These are phyloP conservation scores for Oceanites oceanicus DNA, from an alignment of 2,113 vertebrate species.

Conservation along the genomic window DNA sequence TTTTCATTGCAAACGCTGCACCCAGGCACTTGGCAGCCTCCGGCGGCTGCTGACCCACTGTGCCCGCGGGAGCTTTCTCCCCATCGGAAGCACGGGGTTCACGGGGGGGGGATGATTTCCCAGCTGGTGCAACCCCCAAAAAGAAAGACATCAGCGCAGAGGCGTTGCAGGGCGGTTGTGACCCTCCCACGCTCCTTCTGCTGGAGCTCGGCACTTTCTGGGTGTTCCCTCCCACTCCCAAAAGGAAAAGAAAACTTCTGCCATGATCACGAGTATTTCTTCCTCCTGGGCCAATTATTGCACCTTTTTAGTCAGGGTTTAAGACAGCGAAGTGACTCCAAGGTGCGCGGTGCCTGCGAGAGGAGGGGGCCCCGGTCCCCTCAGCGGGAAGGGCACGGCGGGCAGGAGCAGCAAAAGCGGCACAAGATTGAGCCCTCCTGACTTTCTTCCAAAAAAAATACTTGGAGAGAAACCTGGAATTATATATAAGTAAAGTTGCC, in stretches of 20 bases:
- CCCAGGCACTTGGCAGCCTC: background rate
- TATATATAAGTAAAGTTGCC: slow-evolving; percentile 62
- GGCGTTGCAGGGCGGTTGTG: background rate
- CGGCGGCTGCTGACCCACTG: rapidly evolving
- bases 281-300: background rate
- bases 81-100: background rate
- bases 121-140: background rate
- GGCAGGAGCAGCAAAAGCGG: background rate
- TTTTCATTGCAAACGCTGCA: background rate
- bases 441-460: slow-evolving; percentile 59
- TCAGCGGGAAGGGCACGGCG: rapidly evolving
- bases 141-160: background rate
- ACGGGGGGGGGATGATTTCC: background rate
- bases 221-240: background rate
- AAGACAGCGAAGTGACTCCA: background rate
- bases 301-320: background rate
- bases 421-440: background rate
- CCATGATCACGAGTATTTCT: background rate
- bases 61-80: background rate
- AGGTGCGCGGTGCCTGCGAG: background rate
- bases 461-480: slow-evolving; percentile 63
- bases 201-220: background rate
- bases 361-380: background rate
- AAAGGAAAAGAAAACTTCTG: slow-evolving; percentile 3
- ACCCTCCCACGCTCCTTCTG: background rate